Evolutionary conservation across 2,797 vertebrate species (phyloP).

Genomic region (Uromys caudimaculatus): DNA sequence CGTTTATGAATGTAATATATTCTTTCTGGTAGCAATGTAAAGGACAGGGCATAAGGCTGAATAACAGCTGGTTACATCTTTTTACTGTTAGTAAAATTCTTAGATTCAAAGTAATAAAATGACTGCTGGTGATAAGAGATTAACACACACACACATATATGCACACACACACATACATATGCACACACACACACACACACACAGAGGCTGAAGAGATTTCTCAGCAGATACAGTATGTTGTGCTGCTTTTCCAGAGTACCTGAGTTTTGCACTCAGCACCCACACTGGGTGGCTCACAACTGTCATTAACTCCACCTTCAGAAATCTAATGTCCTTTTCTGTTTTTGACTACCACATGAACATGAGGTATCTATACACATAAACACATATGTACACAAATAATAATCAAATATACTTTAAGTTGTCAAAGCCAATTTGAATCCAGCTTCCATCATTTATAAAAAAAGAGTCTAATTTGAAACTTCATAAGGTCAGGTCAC

Average conservation of each 20-base stretch:
- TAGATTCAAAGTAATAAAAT: neutral
- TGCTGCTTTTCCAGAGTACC: neutral
- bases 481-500: neutral
- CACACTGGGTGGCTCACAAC: neutral
- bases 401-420: neutral
- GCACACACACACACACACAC: neutral
- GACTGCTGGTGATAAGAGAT: neutral
- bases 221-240: neutral
- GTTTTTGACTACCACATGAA: neutral
- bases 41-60: neutral
- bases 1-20: neutral
- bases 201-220: neutral
- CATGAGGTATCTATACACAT: neutral
- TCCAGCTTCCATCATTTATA: neutral
- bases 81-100: neutral
- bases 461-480: neutral
- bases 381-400: neutral
- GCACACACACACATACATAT: neutral
- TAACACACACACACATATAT: neutral
- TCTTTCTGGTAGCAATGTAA: neutral
- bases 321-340: neutral
- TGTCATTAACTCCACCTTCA: neutral
- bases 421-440: slow-evolving; percentile 19
- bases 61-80: neutral
- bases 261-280: neutral